Base-by-base conservation (phyloP, 2,797 vertebrate species). In the Lepus oiostolus region DNA sequence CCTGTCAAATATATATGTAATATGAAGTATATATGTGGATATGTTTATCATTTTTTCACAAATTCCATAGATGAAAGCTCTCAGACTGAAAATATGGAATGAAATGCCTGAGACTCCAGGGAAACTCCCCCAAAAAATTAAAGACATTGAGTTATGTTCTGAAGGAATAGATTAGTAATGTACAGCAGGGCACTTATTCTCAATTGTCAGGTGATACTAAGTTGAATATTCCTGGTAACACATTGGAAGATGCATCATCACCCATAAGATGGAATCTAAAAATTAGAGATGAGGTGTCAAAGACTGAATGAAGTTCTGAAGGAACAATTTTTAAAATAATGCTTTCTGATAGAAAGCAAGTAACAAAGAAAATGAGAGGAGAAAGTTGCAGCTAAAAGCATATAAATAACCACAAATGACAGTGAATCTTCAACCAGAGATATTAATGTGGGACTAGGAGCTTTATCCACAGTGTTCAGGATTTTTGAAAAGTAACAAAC, bases 191-290 rank as follows among this genome's bases (percentile, higher is more conserved):
- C 22, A 72, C 35, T 77, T 90, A 84, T 85, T 91, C 88, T 22
- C 87, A 87, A 94, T 75, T 67, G 60, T 54, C 24, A 85, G 80
- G 63, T 70, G 76, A 82, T 68, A 85, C 32, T 54, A 67, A 76
- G 85, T 88, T 87, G 82, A 91, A 85, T 95, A 76, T 68, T 91
- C 47, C 60, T 62, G 7, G 1, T 74, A 86, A 63, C 68, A 71
- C 7, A 4, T 22, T 58, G 52, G 10, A 72, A 93, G 72, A 83
- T 1, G 85, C 32, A 86, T 67, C 19, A 22, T 68, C 22, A 47
- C 10, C 11, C 14, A 85, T 96, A 80, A 85, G 32, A 91, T 24
- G 30, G 54, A 82, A 93, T 80, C 42, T 91, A 92, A 88, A 93
- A 90, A 72, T 90, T 68, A 95, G 71, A 30, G 62, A 38, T 47